Conservation (phyloP, 1,140 invertebrate genomes). For the Listronotus oregonensis region DNA sequence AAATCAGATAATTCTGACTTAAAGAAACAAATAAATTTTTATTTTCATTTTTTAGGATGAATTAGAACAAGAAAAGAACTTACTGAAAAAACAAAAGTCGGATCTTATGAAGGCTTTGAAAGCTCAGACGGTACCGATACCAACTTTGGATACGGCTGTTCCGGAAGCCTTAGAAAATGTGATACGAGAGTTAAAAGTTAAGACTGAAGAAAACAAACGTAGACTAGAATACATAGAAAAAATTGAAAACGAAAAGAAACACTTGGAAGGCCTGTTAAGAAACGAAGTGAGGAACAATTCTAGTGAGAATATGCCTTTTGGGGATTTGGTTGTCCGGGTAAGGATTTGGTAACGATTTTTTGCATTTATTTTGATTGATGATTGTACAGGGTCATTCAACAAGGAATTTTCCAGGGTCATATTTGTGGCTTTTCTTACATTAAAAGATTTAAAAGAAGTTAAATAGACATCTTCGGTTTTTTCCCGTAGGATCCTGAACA, state of each 20-base stretch:
- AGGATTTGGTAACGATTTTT: too few species aligned
- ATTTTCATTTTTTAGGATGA: conserved; percentile 46
- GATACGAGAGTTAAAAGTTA: conserved; percentile 61
- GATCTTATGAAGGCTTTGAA: conserved; percentile 41
- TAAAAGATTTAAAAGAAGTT: too few species aligned
- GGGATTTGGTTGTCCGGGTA: conserved; percentile 39
- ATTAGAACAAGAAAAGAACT: conserved; percentile 49
- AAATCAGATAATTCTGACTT: too few species aligned
- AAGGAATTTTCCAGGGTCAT: too few species aligned
- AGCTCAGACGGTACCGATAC: conserved; percentile 34
- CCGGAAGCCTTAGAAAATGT: conserved; percentile 59
- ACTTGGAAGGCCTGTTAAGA: conserved; percentile 49
- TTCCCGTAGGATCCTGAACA: too few species aligned
- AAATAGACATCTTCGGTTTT: too few species aligned
- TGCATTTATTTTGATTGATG: too few species aligned
- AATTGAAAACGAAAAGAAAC: conserved; percentile 56
- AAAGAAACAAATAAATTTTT: not conserved
- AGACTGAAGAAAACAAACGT: conserved; percentile 60
- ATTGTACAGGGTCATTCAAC: too few species aligned
- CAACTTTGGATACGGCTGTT: conserved; percentile 25
- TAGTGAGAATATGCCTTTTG: conserved; percentile 33
- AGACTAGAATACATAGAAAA: conserved; percentile 59
- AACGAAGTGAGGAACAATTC: conserved; percentile 55
- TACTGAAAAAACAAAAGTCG: conserved; percentile 43
- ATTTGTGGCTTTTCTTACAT: too few species aligned